phyloP scores from a whole-genome alignment of 2,113 vertebrate species.

The Tychaedon coryphoeus region DNA sequence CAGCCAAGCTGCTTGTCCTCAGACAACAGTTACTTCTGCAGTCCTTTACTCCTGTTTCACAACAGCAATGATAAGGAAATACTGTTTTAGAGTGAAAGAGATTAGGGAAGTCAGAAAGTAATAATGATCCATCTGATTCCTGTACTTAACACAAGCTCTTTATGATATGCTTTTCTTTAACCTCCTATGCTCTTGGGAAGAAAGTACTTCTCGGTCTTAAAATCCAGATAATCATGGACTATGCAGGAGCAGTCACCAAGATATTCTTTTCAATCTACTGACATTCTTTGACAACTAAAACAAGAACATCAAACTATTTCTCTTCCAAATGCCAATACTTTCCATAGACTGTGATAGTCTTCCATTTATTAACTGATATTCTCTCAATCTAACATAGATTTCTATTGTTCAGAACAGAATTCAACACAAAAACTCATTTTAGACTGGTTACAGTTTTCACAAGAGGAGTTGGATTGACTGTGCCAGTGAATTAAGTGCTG shows the following conservation, averaged over 20 bases:
- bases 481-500: background rate
- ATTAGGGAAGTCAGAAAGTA: constrained; percentile 35
- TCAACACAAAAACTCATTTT: background rate
- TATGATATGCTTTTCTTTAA: background rate
- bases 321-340: background rate
- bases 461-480: background rate
- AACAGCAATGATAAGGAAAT: constrained; percentile 24
- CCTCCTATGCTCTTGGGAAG: background rate
- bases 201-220: background rate
- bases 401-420: background rate
- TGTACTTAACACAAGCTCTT: background rate
- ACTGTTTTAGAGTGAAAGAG: constrained; percentile 24
- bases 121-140: background rate
- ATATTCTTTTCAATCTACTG: background rate
- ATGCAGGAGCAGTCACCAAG: background rate
- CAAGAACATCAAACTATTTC: background rate
- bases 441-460: background rate
- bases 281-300: background rate
- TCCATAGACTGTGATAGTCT: background rate
- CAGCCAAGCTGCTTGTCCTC: constrained; percentile 22
- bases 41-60: background rate
- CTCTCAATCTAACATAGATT: background rate
- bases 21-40: constrained; percentile 28
- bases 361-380: background rate
- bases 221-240: background rate